phyloP scores from a whole-genome alignment of 2,888 invertebrate species.

The Mylabris sibirica region DNA sequence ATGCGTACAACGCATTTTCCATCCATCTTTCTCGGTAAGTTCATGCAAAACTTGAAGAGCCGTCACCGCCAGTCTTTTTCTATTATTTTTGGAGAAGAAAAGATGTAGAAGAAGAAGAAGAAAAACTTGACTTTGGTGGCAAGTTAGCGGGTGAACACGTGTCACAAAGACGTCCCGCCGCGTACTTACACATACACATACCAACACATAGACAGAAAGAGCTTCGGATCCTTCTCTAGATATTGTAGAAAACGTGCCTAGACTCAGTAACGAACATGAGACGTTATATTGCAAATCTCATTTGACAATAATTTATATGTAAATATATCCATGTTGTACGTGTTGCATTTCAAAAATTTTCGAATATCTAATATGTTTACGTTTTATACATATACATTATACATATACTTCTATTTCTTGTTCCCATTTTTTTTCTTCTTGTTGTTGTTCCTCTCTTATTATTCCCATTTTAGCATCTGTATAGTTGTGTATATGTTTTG shows the following conservation, averaged over 20 bases:
- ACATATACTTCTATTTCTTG: too few species aligned
- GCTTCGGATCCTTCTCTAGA: slow-evolving; percentile 51
- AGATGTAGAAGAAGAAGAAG: slow-evolving; percentile 16
- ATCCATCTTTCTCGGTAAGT: slow-evolving; percentile 39
- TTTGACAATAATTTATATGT: slow-evolving; percentile 62
- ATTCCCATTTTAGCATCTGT: slow-evolving; percentile 1
- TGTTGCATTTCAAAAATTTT: slow-evolving; percentile 53
- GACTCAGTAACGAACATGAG: slow-evolving; percentile 50
- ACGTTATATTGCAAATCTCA: slow-evolving; percentile 61
- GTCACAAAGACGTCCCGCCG: slow-evolving; percentile 52
- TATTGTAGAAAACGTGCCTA: slow-evolving; percentile 54
- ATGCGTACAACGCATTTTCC: slow-evolving; percentile 50
- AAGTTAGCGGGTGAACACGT: slow-evolving; percentile 55
- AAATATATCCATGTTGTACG: slow-evolving; percentile 58
- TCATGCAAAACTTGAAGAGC: slow-evolving; percentile 50
- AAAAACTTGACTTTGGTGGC: slow-evolving; percentile 54
- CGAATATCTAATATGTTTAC: slow-evolving; percentile 41
- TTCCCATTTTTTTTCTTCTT: neutral
- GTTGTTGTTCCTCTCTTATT: slow-evolving; percentile 7
- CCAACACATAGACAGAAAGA: neutral
- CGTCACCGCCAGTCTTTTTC: slow-evolving; percentile 44
- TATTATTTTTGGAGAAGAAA: slow-evolving; percentile 6
- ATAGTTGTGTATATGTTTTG: slow-evolving; percentile 21
- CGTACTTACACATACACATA: slow-evolving; percentile 39
- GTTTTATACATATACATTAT: slow-evolving; percentile 16